Conservation (phyloP, 2,797 vertebrate genomes). For the Labroides dimidiatus region DNA sequence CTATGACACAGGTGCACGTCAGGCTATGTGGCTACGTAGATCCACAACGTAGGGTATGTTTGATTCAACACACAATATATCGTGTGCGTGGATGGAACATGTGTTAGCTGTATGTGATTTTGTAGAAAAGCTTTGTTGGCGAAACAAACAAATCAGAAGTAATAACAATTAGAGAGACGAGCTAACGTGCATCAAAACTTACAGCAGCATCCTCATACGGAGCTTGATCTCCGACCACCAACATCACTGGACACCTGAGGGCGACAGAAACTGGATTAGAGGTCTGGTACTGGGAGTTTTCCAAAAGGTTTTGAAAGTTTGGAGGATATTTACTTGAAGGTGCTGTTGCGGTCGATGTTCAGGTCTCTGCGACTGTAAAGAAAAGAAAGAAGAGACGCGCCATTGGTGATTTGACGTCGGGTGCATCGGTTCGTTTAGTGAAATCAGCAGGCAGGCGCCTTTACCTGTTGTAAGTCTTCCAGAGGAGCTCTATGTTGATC, state of each 20-base stretch:
- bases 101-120: too few species aligned
- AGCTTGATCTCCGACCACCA: conserved; percentile 93
- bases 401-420: background rate
- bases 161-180: too few species aligned
- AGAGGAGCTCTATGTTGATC: conserved; percentile 89
- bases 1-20: too few species aligned
- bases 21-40: too few species aligned
- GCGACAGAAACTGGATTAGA: background rate
- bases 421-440: background rate
- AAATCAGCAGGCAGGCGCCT: background rate
- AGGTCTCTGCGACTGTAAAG: conserved; percentile 88
- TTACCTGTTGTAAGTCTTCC: conserved; percentile 91
- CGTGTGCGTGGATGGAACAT: too few species aligned
- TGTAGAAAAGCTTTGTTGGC: too few species aligned
- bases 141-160: too few species aligned
- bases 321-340: conserved; percentile 87
- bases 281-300: background rate
- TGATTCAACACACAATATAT: too few species aligned
- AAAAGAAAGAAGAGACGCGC: conserved; percentile 10
- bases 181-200: conserved; percentile 57
- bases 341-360: conserved; percentile 87
- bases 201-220: conserved; percentile 93
- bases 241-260: conserved; percentile 91
- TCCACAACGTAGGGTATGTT: too few species aligned
- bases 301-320: background rate